Base-by-base conservation (phyloP, 2,113 vertebrate genomes). In the Xiphorhynchus elegans region DNA sequence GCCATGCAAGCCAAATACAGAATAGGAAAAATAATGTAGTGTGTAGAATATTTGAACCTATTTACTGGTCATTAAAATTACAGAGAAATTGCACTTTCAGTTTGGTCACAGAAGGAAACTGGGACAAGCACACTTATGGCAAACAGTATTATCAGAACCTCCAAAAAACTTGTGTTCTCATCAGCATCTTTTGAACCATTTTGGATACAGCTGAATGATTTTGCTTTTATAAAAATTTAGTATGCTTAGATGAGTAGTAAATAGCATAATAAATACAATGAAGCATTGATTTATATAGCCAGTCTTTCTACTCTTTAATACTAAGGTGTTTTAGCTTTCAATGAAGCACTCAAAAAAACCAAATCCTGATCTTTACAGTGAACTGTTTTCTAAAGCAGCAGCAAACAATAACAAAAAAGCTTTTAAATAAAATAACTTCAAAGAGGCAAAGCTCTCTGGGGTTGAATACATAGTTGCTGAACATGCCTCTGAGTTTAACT, bases 261-360 rank as follows among this genome's bases (percentile, higher is more conserved):
- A 80, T 52, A 88, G 79, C 60, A 59, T 33, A 88, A 92, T 75
- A 81, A 79, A 60, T 42, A 93, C 75, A 97, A 95, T 60, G 56
- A 92, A 86, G 31, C 64, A 80, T 46, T 90, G 74, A 95, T 96
- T 96, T 95, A 91, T 87, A 85, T 7, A 87, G 58, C 31, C 23
- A 87, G 53, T 3, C 46, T 67, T 90, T 91, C 39, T 31, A 52
- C 25, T 85, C 46, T 62, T 86, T 33, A 90, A 35, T 59, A 81
- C 35, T 75, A 68, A 87, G 49, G 79, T 78, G 56, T 49, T 96
- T 88, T 53, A 88, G 25, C 46, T 92, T 63, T 78, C 75, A 89
- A 72, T 52, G 78, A 81, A 92, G 73, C 37, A 72, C 40, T 69
- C 9, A 10, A 64, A 87, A 64, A 87, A 73, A 92, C 67, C 17